These are phyloP conservation scores for Chaetogeoica ovagalla DNA, from an alignment of 2,888 invertebrate genomes.

Conservation along the genomic window DNA sequence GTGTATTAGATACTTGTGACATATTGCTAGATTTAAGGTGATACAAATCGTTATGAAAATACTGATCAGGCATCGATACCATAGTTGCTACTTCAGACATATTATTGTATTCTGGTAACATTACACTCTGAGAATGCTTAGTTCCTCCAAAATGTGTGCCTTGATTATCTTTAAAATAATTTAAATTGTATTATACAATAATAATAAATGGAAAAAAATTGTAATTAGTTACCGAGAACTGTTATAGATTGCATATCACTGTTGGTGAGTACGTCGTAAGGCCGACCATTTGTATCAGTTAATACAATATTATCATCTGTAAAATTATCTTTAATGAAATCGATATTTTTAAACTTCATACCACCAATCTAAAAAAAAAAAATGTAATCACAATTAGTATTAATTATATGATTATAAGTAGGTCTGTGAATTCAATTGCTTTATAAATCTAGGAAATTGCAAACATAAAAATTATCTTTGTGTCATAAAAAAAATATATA, in stretches of 20 bases:
- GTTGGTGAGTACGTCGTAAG: conserved; percentile 37
- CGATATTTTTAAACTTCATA: conserved; percentile 46
- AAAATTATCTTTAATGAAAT: conserved; percentile 48
- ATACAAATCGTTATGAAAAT: conserved; percentile 49
- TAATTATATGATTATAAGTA: neutral
- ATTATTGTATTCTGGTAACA: conserved; percentile 33
- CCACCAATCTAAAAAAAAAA: conserved; percentile 42
- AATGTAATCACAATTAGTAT: neutral
- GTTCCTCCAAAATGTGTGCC: conserved; percentile 18
- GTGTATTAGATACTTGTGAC: conserved; percentile 32
- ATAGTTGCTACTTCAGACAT: conserved; percentile 38
- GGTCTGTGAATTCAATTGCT: neutral
- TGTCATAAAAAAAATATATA: neutral
- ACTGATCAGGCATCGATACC: conserved; percentile 47
- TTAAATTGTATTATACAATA: neutral
- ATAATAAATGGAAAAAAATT: neutral
- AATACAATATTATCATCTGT: conserved; percentile 47
- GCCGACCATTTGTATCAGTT: conserved; percentile 36
- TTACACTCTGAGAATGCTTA: conserved; percentile 32
- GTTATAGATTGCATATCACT: conserved; percentile 37
- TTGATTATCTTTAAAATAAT: conserved; percentile 30
- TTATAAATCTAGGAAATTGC: neutral
- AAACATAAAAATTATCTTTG: neutral
- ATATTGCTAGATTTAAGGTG: conserved; percentile 33
- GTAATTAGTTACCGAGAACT: conserved; percentile 28